phyloP scores from a whole-genome alignment of 2,888 invertebrate species.

The Anagyrus pseudococci region DNA sequence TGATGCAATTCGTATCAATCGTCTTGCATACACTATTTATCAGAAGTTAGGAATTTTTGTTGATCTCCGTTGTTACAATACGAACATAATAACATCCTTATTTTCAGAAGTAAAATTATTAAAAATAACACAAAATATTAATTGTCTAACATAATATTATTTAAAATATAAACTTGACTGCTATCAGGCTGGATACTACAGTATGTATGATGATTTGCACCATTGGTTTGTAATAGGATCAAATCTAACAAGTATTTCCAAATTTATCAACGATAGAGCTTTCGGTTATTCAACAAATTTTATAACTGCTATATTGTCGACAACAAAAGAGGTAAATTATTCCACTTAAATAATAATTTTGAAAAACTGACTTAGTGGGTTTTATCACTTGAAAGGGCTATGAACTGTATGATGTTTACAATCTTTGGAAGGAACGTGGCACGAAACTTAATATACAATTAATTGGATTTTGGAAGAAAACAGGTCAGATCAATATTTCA shows the following conservation, averaged over 20 bases:
- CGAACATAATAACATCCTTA: neutral
- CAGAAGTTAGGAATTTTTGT: slow-evolving; percentile 13
- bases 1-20: neutral
- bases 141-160: no score
- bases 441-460: slow-evolving; percentile 41
- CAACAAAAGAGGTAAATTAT: neutral
- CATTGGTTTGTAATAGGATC: slow-evolving; percentile 43
- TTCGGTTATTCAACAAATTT: slow-evolving; percentile 45
- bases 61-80: neutral
- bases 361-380: no score
- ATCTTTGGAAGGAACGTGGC: slow-evolving; percentile 41
- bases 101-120: slow-evolving; percentile 26
- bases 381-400: slow-evolving; percentile 8
- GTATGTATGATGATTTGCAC: slow-evolving; percentile 35
- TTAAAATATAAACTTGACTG: neutral
- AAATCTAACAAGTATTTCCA: slow-evolving; percentile 37
- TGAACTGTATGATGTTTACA: slow-evolving; percentile 45
- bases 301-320: slow-evolving; percentile 36
- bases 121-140: no score
- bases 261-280: slow-evolving; percentile 41
- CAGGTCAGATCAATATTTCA: slow-evolving; percentile 5
- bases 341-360: no score
- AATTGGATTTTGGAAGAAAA: slow-evolving; percentile 41
- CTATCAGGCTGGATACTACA: slow-evolving; percentile 7
- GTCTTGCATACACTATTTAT: neutral